Evolutionary conservation across 2,888 invertebrate genomes (phyloP).

Genomic region (Cryptus armator): DNA sequence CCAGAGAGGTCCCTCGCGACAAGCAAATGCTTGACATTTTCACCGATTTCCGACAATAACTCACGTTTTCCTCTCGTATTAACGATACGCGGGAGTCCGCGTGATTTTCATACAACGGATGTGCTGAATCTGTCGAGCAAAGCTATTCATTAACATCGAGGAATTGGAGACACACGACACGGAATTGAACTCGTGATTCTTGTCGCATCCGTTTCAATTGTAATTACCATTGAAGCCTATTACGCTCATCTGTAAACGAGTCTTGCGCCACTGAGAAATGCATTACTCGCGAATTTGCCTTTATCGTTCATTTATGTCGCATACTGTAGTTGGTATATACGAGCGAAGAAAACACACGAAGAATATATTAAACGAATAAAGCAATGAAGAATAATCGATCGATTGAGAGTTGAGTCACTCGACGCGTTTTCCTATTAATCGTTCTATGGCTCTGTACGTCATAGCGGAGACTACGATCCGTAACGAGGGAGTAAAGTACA

Average conservation of each 20-base stretch:
- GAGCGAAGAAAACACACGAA: not conserved
- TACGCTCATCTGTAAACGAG: not conserved
- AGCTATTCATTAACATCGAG: constrained; percentile 52
- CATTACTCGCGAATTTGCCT: constrained; percentile 16
- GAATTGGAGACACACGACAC: constrained; percentile 25
- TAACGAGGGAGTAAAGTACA: constrained; percentile 3
- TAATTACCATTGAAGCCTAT: constrained; percentile 20
- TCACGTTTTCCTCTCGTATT: constrained; percentile 30
- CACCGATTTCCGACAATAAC: constrained; percentile 69
- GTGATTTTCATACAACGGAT: constrained; percentile 59
- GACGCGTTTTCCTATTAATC: constrained; percentile 12
- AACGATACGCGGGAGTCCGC: constrained; percentile 12
- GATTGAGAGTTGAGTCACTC: constrained; percentile 2
- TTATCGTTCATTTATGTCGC: not conserved
- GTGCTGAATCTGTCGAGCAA: constrained; percentile 35
- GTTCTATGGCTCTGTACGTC: not conserved
- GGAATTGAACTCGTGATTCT: constrained; percentile 36
- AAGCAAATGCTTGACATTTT: constrained; percentile 71
- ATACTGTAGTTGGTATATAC: no score
- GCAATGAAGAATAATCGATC: not conserved
- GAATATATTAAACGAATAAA: not conserved
- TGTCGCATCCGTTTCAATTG: constrained; percentile 40
- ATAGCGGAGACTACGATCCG: not conserved
- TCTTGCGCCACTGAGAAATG: not conserved
- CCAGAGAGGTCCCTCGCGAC: constrained; percentile 8